Conservation (phyloP, 1,140 invertebrate genomes). For the Coptotermes formosanus region DNA sequence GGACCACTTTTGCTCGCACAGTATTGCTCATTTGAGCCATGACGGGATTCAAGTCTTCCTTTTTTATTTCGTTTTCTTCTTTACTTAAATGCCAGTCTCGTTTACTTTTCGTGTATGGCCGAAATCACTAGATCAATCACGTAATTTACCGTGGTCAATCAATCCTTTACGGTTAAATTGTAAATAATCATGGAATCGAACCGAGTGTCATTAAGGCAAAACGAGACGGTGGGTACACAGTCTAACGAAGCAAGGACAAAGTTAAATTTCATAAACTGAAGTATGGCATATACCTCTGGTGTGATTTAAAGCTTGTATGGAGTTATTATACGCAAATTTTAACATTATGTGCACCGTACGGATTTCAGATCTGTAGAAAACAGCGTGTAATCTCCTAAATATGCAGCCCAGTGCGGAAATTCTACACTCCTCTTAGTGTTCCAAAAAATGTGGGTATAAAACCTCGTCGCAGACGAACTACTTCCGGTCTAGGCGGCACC, state of each 20-base stretch:
- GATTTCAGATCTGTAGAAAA: too few species aligned
- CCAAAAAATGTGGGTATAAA: too few species aligned
- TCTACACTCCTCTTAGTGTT: too few species aligned
- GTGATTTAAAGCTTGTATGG: too few species aligned
- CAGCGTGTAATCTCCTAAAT: too few species aligned
- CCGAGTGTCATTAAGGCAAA: not conserved
- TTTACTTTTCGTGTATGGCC: conserved; percentile 15
- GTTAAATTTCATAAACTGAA: too few species aligned
- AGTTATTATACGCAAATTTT: too few species aligned
- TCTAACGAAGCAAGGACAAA: not conserved
- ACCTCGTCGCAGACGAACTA: too few species aligned
- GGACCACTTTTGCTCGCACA: not conserved
- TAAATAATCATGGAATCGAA: conserved; percentile 2
- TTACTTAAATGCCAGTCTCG: conserved; percentile 1
- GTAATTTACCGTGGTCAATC: not conserved
- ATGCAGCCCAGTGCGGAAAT: too few species aligned
- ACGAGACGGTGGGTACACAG: not conserved
- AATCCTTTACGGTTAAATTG: conserved; percentile 8
- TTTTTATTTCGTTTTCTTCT: not conserved
- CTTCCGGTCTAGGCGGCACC: too few species aligned
- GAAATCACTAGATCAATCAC: conserved; percentile 2
- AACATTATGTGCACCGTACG: too few species aligned
- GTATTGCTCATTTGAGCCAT: not conserved
- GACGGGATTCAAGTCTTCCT: not conserved
- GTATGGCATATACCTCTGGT: too few species aligned